Evolutionary conservation across 37 sponge, comb jelly and placozoan species (phyloP).

Genomic region (Diacarnus erythraeanus): DNA sequence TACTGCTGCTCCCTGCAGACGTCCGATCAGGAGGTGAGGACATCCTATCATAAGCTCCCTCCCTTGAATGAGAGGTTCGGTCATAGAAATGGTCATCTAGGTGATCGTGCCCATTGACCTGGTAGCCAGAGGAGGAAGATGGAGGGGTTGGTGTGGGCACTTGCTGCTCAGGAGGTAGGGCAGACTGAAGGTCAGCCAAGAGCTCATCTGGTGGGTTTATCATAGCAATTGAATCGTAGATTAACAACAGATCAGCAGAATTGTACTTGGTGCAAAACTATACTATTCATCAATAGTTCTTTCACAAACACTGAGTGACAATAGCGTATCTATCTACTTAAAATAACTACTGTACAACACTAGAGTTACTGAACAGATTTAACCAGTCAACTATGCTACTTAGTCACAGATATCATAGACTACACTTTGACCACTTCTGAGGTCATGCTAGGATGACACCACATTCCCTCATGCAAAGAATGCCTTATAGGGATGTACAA

Average conservation of each 20-base stretch:
- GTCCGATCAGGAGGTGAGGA: neutral
- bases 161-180: slow-evolving; percentile 33
- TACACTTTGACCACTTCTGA: neutral
- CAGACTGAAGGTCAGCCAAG: slow-evolving; percentile 56
- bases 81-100: slow-evolving; percentile 1
- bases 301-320: too few species aligned
- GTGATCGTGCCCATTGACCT: neutral
- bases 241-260: too few species aligned
- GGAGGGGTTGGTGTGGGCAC: neutral
- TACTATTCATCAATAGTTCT: too few species aligned
- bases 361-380: neutral
- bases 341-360: too few species aligned
- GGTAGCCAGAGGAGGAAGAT: neutral
- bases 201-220: slow-evolving; percentile 79
- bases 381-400: neutral
- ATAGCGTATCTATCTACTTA: too few species aligned
- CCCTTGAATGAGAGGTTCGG: neutral
- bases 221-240: too few species aligned
- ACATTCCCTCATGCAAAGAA: neutral
- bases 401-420: neutral
- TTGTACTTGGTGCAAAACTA: too few species aligned
- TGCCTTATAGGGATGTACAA: neutral
- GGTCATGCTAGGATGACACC: neutral
- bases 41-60: neutral
- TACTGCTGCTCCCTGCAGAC: too few species aligned